Conservation (phyloP, 2,113 vertebrate genomes). For the Elephas maximus region DNA sequence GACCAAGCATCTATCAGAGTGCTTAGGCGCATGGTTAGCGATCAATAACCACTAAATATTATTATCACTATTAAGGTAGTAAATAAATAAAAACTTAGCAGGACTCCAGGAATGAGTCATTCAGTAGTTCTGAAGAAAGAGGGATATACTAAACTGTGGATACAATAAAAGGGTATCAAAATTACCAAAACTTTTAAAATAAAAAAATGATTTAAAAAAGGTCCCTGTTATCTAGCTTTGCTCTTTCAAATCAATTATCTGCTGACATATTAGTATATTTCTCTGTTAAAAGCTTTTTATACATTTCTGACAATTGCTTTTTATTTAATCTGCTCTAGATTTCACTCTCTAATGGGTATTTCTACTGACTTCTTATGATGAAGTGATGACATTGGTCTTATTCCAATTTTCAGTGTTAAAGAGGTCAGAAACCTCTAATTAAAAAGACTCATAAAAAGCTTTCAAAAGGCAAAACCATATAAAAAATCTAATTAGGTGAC, state of each 20-base stretch:
- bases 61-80: background rate
- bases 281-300: background rate
- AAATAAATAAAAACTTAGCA: constrained; percentile 40
- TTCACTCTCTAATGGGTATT: background rate
- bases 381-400: background rate
- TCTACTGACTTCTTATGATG: background rate
- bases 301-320: constrained; percentile 18
- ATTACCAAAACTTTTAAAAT: background rate
- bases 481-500: background rate
- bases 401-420: background rate
- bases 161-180: constrained; percentile 29
- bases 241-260: constrained; percentile 30
- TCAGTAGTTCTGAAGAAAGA: constrained; percentile 42
- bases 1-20: background rate
- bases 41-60: background rate
- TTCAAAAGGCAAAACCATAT: background rate
- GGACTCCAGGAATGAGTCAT: background rate
- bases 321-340: background rate
- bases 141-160: background rate
- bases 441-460: background rate
- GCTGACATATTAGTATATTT: background rate
- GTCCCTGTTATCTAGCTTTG: background rate
- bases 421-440: background rate
- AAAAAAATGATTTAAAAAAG: constrained; percentile 4
- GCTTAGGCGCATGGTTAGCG: background rate